Base-by-base conservation (phyloP, 1,140 invertebrate genomes). In the Papilio polyxenes region DNA sequence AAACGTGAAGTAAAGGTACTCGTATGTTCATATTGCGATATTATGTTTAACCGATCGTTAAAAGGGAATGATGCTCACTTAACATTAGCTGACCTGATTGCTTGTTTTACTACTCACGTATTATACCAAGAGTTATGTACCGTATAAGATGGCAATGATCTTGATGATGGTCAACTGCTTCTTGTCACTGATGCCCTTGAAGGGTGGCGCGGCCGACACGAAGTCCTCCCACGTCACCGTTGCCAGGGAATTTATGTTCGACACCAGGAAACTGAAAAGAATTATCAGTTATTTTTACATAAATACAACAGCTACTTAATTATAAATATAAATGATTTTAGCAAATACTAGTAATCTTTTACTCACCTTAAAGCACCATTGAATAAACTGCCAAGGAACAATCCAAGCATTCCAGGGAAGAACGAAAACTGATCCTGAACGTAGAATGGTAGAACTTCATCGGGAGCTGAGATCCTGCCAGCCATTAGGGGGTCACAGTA, bases 191-290 rank as follows among this genome's bases (percentile, higher is more conserved):
- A 97, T 94, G 65, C 95, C 96, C 86, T 96, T 96, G 83, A 97
- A 95, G 2, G 94, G 93, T 5, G 97, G 96, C 20, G 97, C 95
- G 69, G 96, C 96, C 8, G 96, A 96, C 0, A 98, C 89, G 86
- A 98, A 98, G 89, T 98, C 98, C 89, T 98, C 98, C 96, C 98
- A 98, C 10, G 97, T 97, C 1, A 98, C 97, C 0, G 98, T 98
- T 0, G 98, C 96, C 69, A 98, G 87, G 0, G 98, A 98, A 88
- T 98, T 98, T 3, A 98, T 94, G 89, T 97, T 98, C 0, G 98
- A 98, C 0, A 98, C 97, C 82, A 97, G 96, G 83, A 98, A 95
- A 86, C 97, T 98, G 86, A 56, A 92, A 90, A 13, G 72, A 69
- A 49, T 82, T 40, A 9, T 65, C 4, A 37, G 23, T 59, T 59